Percentiles rank a stretch among this genome's conserved stretches.
Evolutionary conservation across 1,140 invertebrate genomes (phyloP).

Genomic region (Achatina immaculata): DNA sequence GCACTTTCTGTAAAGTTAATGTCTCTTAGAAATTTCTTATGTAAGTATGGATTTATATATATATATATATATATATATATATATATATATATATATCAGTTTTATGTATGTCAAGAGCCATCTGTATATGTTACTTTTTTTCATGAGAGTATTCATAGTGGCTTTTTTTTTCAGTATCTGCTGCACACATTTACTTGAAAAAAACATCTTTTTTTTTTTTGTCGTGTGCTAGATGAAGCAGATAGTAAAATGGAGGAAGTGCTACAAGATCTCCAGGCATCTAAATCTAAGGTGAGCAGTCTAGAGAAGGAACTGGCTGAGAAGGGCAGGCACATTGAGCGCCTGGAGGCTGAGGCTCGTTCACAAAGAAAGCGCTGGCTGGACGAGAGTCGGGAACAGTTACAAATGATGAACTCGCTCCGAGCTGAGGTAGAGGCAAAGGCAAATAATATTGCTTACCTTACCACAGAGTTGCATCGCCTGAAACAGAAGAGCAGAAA

Average conservation of each 20-base stretch:
- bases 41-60: too few relatives aligned
- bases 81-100: too few relatives aligned
- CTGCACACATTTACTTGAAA: too few relatives aligned
- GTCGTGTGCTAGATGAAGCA: neutral
- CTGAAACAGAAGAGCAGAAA: conserved; percentile 52
- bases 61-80: too few relatives aligned
- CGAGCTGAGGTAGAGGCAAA: conserved; percentile 59
- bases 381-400: conserved; percentile 37
- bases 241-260: conserved; percentile 8
- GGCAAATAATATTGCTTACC: conserved; percentile 58
- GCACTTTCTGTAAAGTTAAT: too few relatives aligned
- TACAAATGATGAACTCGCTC: conserved; percentile 45
- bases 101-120: too few relatives aligned
- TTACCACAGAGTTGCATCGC: conserved; percentile 60
- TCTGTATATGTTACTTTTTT: too few relatives aligned
- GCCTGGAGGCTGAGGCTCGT: conserved; percentile 25
- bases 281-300: conserved; percentile 11
- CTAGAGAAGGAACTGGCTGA: conserved; percentile 40
- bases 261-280: conserved; percentile 22
- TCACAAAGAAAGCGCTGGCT: conserved; percentile 36
- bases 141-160: too few relatives aligned
- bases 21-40: too few relatives aligned
- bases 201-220: neutral
- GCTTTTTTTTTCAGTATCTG: too few relatives aligned
- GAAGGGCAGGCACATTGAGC: conserved; percentile 14